Base-by-base conservation (phyloP, 2,797 vertebrate species). In the Oreochromis mossambicus region DNA sequence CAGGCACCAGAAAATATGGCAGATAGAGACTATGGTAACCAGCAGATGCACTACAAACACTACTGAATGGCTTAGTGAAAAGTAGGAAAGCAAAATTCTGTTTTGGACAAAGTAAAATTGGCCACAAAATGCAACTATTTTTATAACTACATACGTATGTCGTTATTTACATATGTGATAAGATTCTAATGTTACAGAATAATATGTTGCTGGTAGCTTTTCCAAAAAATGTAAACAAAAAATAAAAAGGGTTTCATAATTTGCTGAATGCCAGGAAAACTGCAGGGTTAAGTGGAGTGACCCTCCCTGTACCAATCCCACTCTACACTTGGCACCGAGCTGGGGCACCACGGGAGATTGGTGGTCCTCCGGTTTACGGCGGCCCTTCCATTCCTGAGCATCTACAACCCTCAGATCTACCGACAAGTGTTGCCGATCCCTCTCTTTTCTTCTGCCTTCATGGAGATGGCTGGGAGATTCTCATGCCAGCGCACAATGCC, bases 401-500 rank as follows among this genome's bases (percentile, higher is more conserved):
- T 87, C 84, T 84, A 83, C 86, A 82, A 78, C 88, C 78, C 94
- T 96, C 92, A 96, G 96, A 96, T 97, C 93, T 95, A 82, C 92
- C 88, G 93, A 96, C 95, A 96, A 96, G 95, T 96, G 95, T 91
- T 91, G 93, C 94, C 43, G 91, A 93, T 92, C 93, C 93, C 93
- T 93, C 83, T 86, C 82, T 89, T 89, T 89, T 94, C 94, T 93
- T 93, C 91, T 90, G 88, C 87, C 92, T 92, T 91, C 79, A 81
- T 86, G 76, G 89, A 81, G 89, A 87, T 90, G 92, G 95, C 92
- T 73, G 93, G 88, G 87, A 94, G 95, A 96, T 97, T 96, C 96
- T 97, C 96, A 97, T 96, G 96, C 95, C 94, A 94, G 88, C 83
- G 3, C 92, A 96, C 96, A 97, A 96, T 94, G 94, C 91, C 95